Conservation (phyloP, 2,888 invertebrate species). For the Aromia moschata region DNA sequence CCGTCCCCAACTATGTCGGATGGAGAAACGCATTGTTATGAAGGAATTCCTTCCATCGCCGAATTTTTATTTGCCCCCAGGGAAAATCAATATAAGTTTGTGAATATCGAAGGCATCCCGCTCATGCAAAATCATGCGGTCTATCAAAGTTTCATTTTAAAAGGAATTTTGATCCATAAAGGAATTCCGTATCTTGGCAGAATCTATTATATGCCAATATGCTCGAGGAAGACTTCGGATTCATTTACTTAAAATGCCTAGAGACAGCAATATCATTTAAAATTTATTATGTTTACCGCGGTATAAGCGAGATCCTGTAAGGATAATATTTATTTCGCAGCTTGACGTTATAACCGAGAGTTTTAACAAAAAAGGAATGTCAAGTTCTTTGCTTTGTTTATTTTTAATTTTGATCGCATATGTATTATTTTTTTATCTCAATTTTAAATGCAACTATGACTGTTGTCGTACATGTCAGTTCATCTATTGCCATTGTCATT, state of each 20-base stretch:
- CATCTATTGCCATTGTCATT: no score
- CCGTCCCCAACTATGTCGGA: conserved; percentile 20
- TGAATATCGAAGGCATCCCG: conserved; percentile 47
- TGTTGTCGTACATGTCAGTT: no score
- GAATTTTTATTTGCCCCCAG: conserved; percentile 34
- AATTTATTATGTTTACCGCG: conserved; percentile 5
- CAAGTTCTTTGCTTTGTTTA: no score
- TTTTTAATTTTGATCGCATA: no score
- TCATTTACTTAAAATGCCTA: conserved; percentile 44
- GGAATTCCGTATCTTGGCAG: conserved; percentile 51
- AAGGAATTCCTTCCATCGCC: conserved; percentile 36
- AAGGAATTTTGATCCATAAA: conserved; percentile 53
- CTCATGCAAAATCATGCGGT: conserved; percentile 55
- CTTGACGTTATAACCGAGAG: no score
- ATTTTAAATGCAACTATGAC: no score
- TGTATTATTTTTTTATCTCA: no score
- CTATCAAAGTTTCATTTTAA: conserved; percentile 56
- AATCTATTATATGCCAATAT: conserved; percentile 50
- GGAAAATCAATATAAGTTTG: conserved; percentile 41
- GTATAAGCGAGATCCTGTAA: background rate
- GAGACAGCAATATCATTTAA: conserved; percentile 14
- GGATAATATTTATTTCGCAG: background rate
- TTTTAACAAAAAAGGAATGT: no score
- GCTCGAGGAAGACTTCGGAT: conserved; percentile 42
- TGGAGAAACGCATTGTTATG: conserved; percentile 19